Conservation (phyloP, 2,888 invertebrate genomes). For the Strigamia maritima region DNA sequence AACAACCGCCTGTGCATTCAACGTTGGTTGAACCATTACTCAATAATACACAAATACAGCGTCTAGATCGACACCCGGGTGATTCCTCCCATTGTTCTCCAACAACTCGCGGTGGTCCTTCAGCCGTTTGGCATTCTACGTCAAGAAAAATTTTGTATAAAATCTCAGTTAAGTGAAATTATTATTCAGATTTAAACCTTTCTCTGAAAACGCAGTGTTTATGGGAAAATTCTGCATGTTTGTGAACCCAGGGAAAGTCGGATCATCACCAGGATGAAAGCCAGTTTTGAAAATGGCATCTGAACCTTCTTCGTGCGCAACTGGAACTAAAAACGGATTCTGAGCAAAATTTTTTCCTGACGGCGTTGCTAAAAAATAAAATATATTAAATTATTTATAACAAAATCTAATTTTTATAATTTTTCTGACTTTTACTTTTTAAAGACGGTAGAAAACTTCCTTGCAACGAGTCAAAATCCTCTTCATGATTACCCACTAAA, state of each 20-base stretch:
- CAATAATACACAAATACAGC: constrained; percentile 45
- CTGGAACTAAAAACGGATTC: constrained; percentile 22
- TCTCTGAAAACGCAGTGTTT: constrained; percentile 19
- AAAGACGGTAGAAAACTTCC: neutral
- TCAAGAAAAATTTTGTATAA: neutral
- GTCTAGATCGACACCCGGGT: constrained; percentile 45
- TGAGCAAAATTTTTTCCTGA: neutral
- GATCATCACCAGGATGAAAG: neutral
- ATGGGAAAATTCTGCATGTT: constrained; percentile 25
- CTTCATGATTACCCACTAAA: constrained; percentile 24
- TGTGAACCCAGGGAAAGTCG: constrained; percentile 24
- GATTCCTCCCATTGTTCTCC: constrained; percentile 46
- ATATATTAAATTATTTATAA: neutral
- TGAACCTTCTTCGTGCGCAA: constrained; percentile 23
- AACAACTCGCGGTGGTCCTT: constrained; percentile 8
- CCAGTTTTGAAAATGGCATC: constrained; percentile 36
- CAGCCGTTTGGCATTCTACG: constrained; percentile 12
- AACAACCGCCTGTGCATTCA: constrained; percentile 46
- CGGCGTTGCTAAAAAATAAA: neutral
- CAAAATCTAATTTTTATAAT: neutral
- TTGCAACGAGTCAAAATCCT: constrained; percentile 25
- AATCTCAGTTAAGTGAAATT: neutral
- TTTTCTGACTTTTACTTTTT: neutral
- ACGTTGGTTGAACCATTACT: constrained; percentile 44
- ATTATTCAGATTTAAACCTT: neutral